phyloP scores from a whole-genome alignment of 2,888 invertebrate species.

The Eueremaeus valkanovi region DNA sequence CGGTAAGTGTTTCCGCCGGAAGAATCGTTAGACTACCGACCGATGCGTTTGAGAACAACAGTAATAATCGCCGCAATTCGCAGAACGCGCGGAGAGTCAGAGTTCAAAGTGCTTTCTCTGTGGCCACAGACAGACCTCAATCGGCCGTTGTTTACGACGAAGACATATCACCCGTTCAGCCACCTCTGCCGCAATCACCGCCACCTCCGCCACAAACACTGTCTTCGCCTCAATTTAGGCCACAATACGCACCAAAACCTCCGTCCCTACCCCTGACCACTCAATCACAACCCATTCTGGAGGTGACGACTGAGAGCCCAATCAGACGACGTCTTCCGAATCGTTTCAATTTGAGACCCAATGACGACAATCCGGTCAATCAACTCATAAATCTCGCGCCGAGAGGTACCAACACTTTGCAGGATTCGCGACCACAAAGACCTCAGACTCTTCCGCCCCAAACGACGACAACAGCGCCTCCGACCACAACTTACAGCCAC shows the following conservation, averaged over 20 bases:
- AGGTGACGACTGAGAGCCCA: not conserved
- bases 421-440: slow-evolving; percentile 18
- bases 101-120: slow-evolving; percentile 40
- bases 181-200: slow-evolving; percentile 35
- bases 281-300: not conserved
- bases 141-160: slow-evolving; percentile 39
- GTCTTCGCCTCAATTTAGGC: slow-evolving; percentile 35
- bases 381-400: slow-evolving; percentile 37
- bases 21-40: slow-evolving; percentile 35
- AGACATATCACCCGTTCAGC: slow-evolving; percentile 31
- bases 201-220: slow-evolving; percentile 9
- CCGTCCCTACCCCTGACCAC: not conserved
- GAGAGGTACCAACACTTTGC: not conserved
- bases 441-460: not conserved
- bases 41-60: not conserved
- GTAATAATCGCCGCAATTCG: slow-evolving; percentile 1
- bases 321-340: slow-evolving; percentile 35
- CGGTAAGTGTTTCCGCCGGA: slow-evolving; percentile 36
- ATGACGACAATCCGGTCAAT: slow-evolving; percentile 30
- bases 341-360: slow-evolving; percentile 35
- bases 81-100: slow-evolving; percentile 34
- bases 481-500: slow-evolving; percentile 14
- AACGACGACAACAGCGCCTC: slow-evolving; percentile 32
- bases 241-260: slow-evolving; percentile 25
- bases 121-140: slow-evolving; percentile 38